Conservation (phyloP, 1,140 invertebrate genomes). For the Eumeta japonica region DNA sequence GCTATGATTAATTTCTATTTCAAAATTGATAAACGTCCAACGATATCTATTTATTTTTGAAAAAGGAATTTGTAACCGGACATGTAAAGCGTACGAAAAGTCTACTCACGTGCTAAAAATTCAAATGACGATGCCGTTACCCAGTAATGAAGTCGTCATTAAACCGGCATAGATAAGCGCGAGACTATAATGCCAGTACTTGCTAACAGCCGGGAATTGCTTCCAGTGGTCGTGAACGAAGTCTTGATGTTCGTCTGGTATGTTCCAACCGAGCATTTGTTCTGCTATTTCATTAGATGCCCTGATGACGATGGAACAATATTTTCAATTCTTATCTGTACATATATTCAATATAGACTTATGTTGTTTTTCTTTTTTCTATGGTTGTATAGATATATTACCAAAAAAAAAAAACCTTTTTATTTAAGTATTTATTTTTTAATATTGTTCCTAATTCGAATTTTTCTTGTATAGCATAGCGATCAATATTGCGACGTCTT, state of each 20-base stretch:
- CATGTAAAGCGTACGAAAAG: neutral
- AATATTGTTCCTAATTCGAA: too few species aligned
- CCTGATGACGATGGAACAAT: too few species aligned
- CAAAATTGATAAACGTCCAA: too few species aligned
- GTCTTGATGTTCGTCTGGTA: slow-evolving; percentile 66
- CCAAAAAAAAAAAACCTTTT: too few species aligned
- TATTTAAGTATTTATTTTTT: too few species aligned
- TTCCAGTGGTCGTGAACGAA: slow-evolving; percentile 74
- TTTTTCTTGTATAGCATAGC: too few species aligned
- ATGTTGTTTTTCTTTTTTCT: neutral
- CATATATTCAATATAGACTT: neutral
- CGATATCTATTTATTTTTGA: too few species aligned
- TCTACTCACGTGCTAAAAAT: slow-evolving; percentile 74
- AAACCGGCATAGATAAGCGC: slow-evolving; percentile 72
- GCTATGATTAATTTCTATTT: too few species aligned
- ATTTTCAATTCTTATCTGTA: too few species aligned
- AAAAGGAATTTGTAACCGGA: slow-evolving; percentile 6
- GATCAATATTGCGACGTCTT: too few species aligned
- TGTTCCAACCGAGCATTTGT: slow-evolving; percentile 66
- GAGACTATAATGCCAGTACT: slow-evolving; percentile 71
- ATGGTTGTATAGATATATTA: neutral
- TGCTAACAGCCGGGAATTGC: slow-evolving; percentile 66
- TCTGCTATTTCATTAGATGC: slow-evolving; percentile 40
- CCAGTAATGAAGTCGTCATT: slow-evolving; percentile 66
- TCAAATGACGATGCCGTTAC: slow-evolving; percentile 80